phyloP scores from a whole-genome alignment of 2,888 invertebrate genomes.

The Scaptodrosophila latifasciaeformis region DNA sequence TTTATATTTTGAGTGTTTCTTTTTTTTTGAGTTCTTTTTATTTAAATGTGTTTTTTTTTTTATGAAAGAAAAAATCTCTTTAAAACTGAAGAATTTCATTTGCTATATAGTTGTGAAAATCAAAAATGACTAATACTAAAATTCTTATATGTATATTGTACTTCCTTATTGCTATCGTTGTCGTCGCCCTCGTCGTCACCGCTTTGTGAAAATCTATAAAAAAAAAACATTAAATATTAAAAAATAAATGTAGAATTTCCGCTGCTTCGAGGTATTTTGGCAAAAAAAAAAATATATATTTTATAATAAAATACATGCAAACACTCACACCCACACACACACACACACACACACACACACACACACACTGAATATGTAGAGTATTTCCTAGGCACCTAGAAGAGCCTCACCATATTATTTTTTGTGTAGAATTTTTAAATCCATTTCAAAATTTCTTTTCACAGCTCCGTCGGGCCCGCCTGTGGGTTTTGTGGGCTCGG shows the following conservation, averaged over 20 bases:
- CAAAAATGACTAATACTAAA: slow-evolving; percentile 51
- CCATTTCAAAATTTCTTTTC: slow-evolving; percentile 22
- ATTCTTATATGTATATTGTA: slow-evolving; percentile 48
- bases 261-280: slow-evolving; percentile 74
- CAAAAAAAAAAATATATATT: slow-evolving; percentile 18
- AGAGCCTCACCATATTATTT: background rate
- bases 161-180: slow-evolving; percentile 56
- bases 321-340: too few relatives aligned
- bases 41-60: background rate
- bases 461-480: slow-evolving; percentile 97
- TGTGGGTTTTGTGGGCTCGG: slow-evolving; percentile 94
- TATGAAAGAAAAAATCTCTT: background rate
- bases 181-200: slow-evolving; percentile 41
- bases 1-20: slow-evolving; percentile 7
- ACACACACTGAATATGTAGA: slow-evolving; percentile 2
- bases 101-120: slow-evolving; percentile 7
- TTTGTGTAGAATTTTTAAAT: background rate
- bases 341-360: slow-evolving; percentile 7
- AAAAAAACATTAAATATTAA: slow-evolving; percentile 5
- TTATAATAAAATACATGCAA: background rate
- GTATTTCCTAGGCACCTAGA: background rate
- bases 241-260: slow-evolving; percentile 70
- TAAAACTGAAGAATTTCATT: background rate
- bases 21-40: slow-evolving; percentile 6
- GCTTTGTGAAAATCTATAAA: slow-evolving; percentile 33